Evolutionary conservation across 2,888 invertebrate species (phyloP).

Genomic region (Amphipyra tragopoginis): DNA sequence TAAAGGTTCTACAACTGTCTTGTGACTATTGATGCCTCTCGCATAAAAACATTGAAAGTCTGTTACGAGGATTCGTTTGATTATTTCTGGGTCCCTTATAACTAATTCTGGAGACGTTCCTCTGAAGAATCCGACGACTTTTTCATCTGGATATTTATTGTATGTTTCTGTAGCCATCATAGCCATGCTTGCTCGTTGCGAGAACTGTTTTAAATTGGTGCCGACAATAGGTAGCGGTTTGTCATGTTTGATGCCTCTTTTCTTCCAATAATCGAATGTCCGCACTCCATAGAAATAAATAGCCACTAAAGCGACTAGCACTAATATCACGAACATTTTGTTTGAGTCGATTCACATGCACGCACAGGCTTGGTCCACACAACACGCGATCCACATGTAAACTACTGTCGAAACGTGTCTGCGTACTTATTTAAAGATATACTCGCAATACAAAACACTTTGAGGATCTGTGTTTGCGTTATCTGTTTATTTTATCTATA

Average conservation of each 20-base stretch:
- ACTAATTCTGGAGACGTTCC: conserved; percentile 76
- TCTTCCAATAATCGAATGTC: conserved; percentile 79
- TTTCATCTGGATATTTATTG: conserved; percentile 78
- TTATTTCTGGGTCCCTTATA: conserved; percentile 80
- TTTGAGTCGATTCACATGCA: conserved; percentile 28
- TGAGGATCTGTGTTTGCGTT: conserved; percentile 4
- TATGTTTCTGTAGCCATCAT: conserved; percentile 77
- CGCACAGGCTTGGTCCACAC: conserved; percentile 18
- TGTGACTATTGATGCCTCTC: conserved; percentile 77
- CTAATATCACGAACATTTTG: conserved; percentile 66
- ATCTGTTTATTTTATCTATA: conserved; percentile 29
- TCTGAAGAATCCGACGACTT: conserved; percentile 80
- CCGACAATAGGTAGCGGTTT: conserved; percentile 76
- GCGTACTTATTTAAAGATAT: conserved; percentile 29
- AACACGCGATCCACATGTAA: conserved; percentile 6
- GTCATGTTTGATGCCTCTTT: conserved; percentile 78
- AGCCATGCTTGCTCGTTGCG: conserved; percentile 75
- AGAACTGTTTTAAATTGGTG: conserved; percentile 74
- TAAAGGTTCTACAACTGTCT: conserved; percentile 78
- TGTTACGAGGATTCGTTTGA: conserved; percentile 76
- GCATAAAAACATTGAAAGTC: conserved; percentile 79
- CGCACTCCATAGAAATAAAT: conserved; percentile 75
- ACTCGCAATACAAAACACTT: background rate
- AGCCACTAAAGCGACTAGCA: conserved; percentile 58
- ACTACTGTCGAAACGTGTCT: conserved; percentile 31